A percentile compares a stretch with the other conserved stretches of the same genome.
Evolutionary conservation across 1,140 invertebrate species (phyloP).

Genomic region (Venturia canescens): DNA sequence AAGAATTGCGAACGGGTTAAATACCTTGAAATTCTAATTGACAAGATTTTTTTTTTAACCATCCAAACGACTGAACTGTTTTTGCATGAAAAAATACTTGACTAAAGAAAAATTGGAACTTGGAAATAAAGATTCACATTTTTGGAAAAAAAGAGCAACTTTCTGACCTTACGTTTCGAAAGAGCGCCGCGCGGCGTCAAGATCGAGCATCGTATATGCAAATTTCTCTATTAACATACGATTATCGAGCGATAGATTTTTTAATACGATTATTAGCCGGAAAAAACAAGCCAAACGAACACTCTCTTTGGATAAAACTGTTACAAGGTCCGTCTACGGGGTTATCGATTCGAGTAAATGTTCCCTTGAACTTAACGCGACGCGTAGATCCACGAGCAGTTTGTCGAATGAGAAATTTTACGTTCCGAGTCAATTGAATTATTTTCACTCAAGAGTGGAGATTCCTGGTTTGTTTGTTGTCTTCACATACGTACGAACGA

Average conservation of each 20-base stretch:
- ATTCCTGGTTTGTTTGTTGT: too few relatives aligned
- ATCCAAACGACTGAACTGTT: background rate
- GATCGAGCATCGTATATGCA: background rate
- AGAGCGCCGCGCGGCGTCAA: too few relatives aligned
- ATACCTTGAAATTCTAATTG: background rate
- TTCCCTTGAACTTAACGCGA: conserved; percentile 19
- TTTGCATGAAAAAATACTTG: background rate
- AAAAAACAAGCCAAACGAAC: too few relatives aligned
- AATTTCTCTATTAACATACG: background rate
- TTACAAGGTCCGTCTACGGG: conserved; percentile 14
- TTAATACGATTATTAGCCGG: too few relatives aligned
- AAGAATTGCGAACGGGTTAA: too few relatives aligned
- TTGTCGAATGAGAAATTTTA: too few relatives aligned
- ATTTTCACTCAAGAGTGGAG: too few relatives aligned
- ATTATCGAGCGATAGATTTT: background rate
- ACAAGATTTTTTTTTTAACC: background rate
- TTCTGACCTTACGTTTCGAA: background rate
- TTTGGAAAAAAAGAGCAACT: background rate
- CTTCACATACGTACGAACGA: too few relatives aligned
- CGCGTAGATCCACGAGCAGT: too few relatives aligned
- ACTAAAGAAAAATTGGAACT: conserved; percentile 18
- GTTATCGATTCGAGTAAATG: background rate
- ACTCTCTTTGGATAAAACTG: background rate
- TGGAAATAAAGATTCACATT: conserved; percentile 25
- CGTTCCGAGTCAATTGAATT: too few relatives aligned